These are phyloP conservation scores for Drosophila anomalata DNA, from an alignment of 2,888 invertebrate genomes.

Conservation along the genomic window DNA sequence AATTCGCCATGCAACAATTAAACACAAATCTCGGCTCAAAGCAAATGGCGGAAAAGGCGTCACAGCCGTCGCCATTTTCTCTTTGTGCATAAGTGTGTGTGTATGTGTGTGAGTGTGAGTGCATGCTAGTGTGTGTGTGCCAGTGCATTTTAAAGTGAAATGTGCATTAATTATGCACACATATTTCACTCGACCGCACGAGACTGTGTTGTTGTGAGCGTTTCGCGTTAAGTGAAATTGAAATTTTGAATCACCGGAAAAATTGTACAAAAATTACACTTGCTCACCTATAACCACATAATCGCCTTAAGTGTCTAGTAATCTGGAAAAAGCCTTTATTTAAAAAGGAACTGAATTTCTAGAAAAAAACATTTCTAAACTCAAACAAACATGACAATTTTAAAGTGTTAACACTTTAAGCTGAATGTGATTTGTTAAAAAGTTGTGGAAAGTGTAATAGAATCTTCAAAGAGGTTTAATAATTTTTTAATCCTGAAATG, in stretches of 20 bases:
- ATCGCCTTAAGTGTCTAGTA: constrained; percentile 33
- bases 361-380: constrained; percentile 9
- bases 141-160: constrained; percentile 75
- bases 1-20: constrained; percentile 80
- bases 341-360: no score
- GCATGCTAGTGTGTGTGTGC: constrained; percentile 42
- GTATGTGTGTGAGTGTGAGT: constrained; percentile 16
- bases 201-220: constrained; percentile 17
- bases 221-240: constrained; percentile 62
- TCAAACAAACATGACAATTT: neutral
- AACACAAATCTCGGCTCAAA: constrained; percentile 80
- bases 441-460: constrained; percentile 22
- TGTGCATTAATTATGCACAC: constrained; percentile 78
- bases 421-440: neutral
- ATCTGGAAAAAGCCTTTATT: constrained; percentile 17
- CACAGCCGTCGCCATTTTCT: constrained; percentile 63
- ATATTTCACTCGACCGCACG: constrained; percentile 44
- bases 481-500: neutral
- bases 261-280: neutral
- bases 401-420: neutral
- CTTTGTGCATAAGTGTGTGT: constrained; percentile 12
- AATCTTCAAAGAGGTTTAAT: neutral
- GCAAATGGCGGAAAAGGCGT: constrained; percentile 55
- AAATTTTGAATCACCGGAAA: constrained; percentile 50
- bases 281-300: neutral